Base-by-base conservation (phyloP, 2,113 vertebrate genomes). In the Sinosuthora webbiana region DNA sequence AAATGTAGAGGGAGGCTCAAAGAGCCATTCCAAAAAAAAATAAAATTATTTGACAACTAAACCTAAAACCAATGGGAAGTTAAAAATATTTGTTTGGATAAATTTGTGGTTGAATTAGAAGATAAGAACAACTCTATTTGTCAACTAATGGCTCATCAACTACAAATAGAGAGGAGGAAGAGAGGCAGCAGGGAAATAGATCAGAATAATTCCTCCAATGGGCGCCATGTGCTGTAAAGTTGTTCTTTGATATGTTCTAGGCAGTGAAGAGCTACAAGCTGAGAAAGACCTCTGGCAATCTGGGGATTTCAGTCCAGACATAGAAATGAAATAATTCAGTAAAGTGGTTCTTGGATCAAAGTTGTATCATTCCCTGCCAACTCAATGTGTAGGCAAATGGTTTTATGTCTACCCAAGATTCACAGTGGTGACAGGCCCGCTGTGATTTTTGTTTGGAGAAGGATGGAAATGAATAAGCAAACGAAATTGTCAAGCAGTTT, bases 351-450 rank as follows among this genome's bases (percentile, higher is more conserved):
- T 89, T 87, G 63, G 45, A 47, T 83, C 55, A n/a, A 28, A 91
- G n/a, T 50, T 57, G 10, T 65, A 11, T n/a, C 15, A 14, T 84
- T 87, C 47, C 22, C 18, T 91, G 55, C n/a, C 82, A 81, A 50
- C 15, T 84, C 68, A 62, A 5, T n/a, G 7, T 77, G 47, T 65
- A 44, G 41, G 41, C 50, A 89, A 57, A 57, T 69, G 22, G 11
- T 70, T 67, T 74, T 39, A 20, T 31, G n/a, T 60, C 68, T 94
- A 56, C 62, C 47, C n/a, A 67, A 67, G 69, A 24, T 45, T 65
- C 6, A 3, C 41, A 27, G 21, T 33, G 55, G 19, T 89, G 63
- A 59, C 41, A 44, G 62, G 19, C 37, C 45, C 0, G 0, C 7
- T 70, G n/a, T 69, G 28, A 10, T 37, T 85, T 82, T 82, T 88